Percentiles rank a stretch among this genome's conserved stretches.
Conservation (phyloP, 2,113 vertebrate species). For the Pica pica region DNA sequence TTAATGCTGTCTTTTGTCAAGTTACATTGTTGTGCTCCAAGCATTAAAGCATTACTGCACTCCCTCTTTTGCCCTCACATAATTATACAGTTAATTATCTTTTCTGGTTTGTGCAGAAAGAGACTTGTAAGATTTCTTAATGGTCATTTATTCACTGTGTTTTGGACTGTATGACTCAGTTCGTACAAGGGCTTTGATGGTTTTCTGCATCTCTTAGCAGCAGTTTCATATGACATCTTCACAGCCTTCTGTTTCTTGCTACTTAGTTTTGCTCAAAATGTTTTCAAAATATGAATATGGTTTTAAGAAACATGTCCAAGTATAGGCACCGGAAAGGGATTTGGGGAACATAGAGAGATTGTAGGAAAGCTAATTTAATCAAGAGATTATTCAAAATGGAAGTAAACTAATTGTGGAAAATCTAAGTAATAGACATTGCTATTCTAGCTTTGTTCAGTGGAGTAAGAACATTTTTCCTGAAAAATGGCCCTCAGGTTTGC, state of each 20-base stretch:
- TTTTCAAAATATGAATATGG: neutral
- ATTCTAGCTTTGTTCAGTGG: neutral
- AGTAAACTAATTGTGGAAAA: neutral
- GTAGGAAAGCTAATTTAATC: neutral
- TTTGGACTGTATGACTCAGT: neutral
- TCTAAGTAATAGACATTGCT: neutral
- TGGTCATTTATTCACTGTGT: constrained; percentile 1
- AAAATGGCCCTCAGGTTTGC: neutral
- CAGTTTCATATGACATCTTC: neutral
- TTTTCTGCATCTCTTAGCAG: neutral
- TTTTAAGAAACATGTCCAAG: neutral
- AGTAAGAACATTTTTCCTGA: neutral
- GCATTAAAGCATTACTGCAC: neutral
- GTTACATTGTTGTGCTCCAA: neutral
- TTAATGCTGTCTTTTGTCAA: constrained; percentile 25
- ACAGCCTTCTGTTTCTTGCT: neutral
- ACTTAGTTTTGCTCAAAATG: neutral
- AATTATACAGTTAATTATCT: constrained; percentile 36
- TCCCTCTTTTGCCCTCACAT: constrained; percentile 9
- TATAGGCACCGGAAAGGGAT: neutral
- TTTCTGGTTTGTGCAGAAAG: constrained; percentile 9
- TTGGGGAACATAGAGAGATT: neutral
- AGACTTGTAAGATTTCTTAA: constrained; percentile 19
- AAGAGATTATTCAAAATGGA: neutral
- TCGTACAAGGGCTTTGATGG: neutral